Evolutionary conservation across 1,140 invertebrate genomes (phyloP).

Genomic region (Halotydeus destructor): DNA sequence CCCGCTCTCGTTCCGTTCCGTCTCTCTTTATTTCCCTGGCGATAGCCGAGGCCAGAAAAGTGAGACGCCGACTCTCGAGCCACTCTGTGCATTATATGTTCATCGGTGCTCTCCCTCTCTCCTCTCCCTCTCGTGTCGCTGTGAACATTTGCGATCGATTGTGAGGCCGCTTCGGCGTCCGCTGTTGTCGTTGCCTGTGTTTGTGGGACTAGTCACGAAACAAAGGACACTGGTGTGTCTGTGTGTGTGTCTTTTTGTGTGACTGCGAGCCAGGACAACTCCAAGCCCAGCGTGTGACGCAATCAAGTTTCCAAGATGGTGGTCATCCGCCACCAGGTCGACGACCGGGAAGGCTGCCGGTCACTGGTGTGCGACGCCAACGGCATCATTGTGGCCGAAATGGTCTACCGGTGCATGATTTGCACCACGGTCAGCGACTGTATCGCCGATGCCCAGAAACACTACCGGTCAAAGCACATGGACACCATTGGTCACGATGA

Average conservation of each 20-base stretch:
- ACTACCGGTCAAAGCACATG: constrained; percentile 11
- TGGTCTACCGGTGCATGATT: constrained; percentile 15
- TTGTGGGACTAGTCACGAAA: too few relatives aligned
- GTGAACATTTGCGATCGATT: too few relatives aligned
- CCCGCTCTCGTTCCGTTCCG: too few relatives aligned
- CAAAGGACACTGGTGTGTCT: background rate
- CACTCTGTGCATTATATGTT: too few relatives aligned
- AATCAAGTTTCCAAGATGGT: constrained; percentile 5
- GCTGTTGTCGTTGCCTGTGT: background rate
- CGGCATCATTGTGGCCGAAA: constrained; percentile 15
- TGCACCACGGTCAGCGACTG: constrained; percentile 8
- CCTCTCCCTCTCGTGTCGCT: too few relatives aligned
- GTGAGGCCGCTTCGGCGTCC: too few relatives aligned
- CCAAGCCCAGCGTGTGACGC: background rate
- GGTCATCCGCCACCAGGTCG: background rate
- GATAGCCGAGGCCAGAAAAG: too few relatives aligned
- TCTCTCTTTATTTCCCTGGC: too few relatives aligned
- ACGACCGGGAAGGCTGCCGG: constrained; percentile 6
- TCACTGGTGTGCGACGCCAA: constrained; percentile 13
- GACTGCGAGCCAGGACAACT: background rate
- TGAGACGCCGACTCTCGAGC: too few relatives aligned
- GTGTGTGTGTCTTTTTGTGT: background rate
- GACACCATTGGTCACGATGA: background rate
- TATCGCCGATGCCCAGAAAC: constrained; percentile 8
- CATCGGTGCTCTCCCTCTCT: too few relatives aligned